These are phyloP conservation scores for Chlorops oryzae DNA, from an alignment of 1,140 invertebrate genomes.

Conservation along the genomic window DNA sequence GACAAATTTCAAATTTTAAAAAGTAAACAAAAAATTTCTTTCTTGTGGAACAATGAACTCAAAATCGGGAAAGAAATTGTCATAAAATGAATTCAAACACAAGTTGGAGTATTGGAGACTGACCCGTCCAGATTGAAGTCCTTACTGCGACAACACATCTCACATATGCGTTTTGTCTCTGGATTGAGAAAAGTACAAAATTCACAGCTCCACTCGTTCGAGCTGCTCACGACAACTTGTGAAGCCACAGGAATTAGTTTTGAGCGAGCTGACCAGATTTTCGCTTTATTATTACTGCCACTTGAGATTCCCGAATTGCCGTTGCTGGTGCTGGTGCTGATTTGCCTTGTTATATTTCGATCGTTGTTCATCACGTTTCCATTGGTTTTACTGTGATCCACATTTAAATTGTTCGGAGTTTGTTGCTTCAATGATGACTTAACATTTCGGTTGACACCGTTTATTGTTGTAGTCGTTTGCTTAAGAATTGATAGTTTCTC, in stretches of 20 bases:
- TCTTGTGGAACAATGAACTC: no score
- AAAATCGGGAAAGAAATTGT: no score
- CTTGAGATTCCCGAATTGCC: background rate
- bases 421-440: no score
- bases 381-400: no score
- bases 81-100: slow-evolving; percentile 27
- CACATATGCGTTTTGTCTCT: slow-evolving; percentile 56
- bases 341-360: slow-evolving; percentile 7
- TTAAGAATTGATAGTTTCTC: slow-evolving; percentile 35
- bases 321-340: background rate
- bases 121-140: slow-evolving; percentile 39
- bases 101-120: slow-evolving; percentile 35
- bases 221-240: slow-evolving; percentile 34
- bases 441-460: no score
- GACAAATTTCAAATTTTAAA: no score
- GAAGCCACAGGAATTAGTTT: slow-evolving; percentile 23
- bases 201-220: slow-evolving; percentile 58
- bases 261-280: background rate
- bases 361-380: slow-evolving; percentile 6
- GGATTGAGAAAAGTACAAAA: slow-evolving; percentile 65
- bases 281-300: no score
- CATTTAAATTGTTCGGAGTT: no score
- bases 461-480: slow-evolving; percentile 9
- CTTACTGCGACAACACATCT: slow-evolving; percentile 62
- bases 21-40: no score